Conservation (phyloP, 2,113 vertebrate genomes). For the Condylura cristata region DNA sequence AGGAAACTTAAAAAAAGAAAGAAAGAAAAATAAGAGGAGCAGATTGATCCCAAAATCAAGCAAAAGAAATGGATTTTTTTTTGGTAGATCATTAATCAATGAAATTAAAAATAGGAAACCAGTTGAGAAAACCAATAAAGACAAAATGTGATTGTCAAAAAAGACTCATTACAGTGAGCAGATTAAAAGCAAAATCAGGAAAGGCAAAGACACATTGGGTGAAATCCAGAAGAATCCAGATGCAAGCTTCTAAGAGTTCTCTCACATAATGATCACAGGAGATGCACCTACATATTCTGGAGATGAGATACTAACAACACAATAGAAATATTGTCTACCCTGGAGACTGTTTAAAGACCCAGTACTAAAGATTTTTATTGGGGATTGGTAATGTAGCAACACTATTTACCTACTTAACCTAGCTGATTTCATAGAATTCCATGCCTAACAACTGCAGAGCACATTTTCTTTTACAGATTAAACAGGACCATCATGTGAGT, state of each 20-base stretch:
- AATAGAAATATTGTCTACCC: not conserved
- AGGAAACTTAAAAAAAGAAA: not conserved
- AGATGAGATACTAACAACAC: not conserved
- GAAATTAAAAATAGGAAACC: not conserved
- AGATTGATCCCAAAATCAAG: constrained; percentile 4
- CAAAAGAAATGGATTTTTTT: not conserved
- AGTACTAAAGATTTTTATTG: not conserved
- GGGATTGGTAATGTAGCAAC: not conserved
- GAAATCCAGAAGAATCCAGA: not conserved
- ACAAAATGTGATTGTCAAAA: not conserved
- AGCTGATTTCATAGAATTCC: not conserved
- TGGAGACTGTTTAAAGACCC: not conserved
- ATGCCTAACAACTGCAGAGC: not conserved
- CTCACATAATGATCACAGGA: not conserved
- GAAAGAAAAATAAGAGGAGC: too few species aligned
- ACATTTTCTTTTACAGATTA: not conserved
- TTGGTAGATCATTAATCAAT: not conserved
- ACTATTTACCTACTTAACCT: not conserved
- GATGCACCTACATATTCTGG: not conserved
- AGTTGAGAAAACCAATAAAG: constrained; percentile 8
- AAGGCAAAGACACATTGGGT: not conserved
- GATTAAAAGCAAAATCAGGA: not conserved
- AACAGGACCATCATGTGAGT: not conserved
- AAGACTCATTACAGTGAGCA: not conserved
- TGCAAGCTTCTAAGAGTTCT: not conserved